Conservation (phyloP, 2,113 vertebrate species). For the Chloebia gouldiae region DNA sequence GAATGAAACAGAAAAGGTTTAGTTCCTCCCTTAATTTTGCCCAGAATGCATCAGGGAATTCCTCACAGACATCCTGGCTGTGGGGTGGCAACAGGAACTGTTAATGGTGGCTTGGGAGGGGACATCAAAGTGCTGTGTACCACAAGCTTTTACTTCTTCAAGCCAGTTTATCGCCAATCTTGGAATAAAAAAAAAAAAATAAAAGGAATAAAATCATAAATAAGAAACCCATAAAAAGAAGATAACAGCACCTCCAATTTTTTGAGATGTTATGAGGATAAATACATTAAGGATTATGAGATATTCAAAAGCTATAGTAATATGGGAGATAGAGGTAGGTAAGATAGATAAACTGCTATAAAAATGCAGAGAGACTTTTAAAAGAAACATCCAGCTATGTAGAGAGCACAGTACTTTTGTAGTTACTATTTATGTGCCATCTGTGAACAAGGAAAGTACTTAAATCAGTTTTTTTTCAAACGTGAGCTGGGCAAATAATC, state of each 20-base stretch:
- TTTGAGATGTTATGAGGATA: background rate
- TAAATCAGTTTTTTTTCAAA: background rate
- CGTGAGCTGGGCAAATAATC: background rate
- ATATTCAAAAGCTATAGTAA: background rate
- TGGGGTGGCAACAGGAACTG: background rate
- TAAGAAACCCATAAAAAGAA: background rate
- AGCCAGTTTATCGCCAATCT: background rate
- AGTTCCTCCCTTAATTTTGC: background rate
- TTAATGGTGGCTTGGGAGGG: background rate
- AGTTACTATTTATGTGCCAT: constrained; percentile 10
- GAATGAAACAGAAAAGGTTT: fast-evolving
- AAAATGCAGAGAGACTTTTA: background rate
- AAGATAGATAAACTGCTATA: background rate
- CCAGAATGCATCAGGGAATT: fast-evolving
- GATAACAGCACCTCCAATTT: background rate
- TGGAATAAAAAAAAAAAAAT: background rate
- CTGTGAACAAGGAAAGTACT: constrained; percentile 1
- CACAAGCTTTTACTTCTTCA: background rate
- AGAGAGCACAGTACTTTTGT: background rate
- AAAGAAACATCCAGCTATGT: background rate
- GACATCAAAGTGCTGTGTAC: fast-evolving
- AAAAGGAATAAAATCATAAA: background rate
- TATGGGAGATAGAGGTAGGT: background rate
- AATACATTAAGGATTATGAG: background rate
- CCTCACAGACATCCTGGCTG: background rate